Base-by-base conservation (phyloP, 2,888 invertebrate genomes). In the Digitonthophagus gazella region DNA sequence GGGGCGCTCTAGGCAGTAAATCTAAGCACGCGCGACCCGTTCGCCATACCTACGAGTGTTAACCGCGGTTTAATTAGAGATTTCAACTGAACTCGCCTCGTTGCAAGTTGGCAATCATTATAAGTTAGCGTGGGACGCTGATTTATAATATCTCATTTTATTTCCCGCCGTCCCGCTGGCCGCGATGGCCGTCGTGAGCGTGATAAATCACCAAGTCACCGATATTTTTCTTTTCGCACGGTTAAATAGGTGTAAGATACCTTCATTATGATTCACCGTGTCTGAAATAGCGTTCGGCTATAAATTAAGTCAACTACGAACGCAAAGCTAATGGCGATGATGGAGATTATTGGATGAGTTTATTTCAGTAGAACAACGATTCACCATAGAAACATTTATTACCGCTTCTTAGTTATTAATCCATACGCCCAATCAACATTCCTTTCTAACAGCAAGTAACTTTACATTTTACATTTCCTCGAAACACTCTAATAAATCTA, bases 71-170 rank as follows among this genome's bases (percentile, higher is more conserved):
- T 78, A 78, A 78, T 78, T 78, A 78, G 76, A 77, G 75, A 76
- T 77, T 77, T 78, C 76, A 74, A 76, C 75, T 75, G 61, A 75
- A 75, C 74, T 73, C 72, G 74, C 74, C 74, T 76, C 73, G 76
- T 76, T 76, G 74, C 74, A 74, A 71, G 72, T 73, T 75, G 76
- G 76, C 79, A 77, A 78, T 79, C 78, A 78, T 76, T 76, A 74
- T 75, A 72, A 74, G 74, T 72, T 69, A 74, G 77, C 76, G 79
- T 78, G 77, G 78, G 79, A 74, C 69, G 74, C 71, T 78, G 78
- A 79, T 79, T 79, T 78, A 75, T 74, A 71, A 71, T 70, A 76
- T 78, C 75, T 75, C 71, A 71, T 73, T 76, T 77, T 78, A 77
- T 76, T 76, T 76, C 71, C 69, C 71, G 72, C 18, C 28, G 28